Conservation (phyloP, 2,888 invertebrate genomes). For the Lepetodrilus schrolli region DNA sequence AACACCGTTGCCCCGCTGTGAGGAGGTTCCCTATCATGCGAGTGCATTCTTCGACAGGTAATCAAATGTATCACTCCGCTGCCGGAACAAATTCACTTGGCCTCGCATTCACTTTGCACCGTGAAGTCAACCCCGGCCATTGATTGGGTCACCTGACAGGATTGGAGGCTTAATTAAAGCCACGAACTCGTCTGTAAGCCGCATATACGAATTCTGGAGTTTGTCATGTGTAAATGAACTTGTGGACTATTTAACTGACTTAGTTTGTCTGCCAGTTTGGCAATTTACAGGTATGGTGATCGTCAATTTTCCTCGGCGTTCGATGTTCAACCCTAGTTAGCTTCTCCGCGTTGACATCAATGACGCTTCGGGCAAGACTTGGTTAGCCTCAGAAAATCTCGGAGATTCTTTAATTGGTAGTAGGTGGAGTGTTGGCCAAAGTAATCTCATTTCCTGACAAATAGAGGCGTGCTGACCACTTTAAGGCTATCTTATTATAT, state of each 20-base stretch:
- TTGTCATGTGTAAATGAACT: background rate
- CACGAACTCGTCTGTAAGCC: background rate
- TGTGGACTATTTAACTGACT: background rate
- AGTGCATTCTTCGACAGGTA: background rate
- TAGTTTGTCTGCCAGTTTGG: constrained; percentile 13
- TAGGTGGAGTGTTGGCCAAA: too few species aligned
- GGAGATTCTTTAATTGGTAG: too few species aligned
- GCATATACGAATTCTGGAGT: background rate
- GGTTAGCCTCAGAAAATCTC: too few species aligned
- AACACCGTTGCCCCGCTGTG: background rate
- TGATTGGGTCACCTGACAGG: constrained; percentile 5
- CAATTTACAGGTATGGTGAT: constrained; percentile 9
- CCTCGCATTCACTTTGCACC: background rate
- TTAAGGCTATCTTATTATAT: too few species aligned
- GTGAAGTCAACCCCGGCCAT: background rate
- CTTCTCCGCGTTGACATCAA: background rate
- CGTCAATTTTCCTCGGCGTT: constrained; percentile 5
- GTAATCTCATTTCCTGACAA: too few species aligned
- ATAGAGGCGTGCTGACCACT: too few species aligned
- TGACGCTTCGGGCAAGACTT: too few species aligned
- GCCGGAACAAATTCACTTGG: constrained; percentile 17
- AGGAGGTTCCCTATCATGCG: background rate
- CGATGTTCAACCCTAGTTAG: too few species aligned
- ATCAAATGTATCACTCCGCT: constrained; percentile 17
- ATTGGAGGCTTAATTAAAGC: constrained; percentile 15